Conservation (phyloP, 2,888 invertebrate genomes). For the Meliscaeva auricollis region DNA sequence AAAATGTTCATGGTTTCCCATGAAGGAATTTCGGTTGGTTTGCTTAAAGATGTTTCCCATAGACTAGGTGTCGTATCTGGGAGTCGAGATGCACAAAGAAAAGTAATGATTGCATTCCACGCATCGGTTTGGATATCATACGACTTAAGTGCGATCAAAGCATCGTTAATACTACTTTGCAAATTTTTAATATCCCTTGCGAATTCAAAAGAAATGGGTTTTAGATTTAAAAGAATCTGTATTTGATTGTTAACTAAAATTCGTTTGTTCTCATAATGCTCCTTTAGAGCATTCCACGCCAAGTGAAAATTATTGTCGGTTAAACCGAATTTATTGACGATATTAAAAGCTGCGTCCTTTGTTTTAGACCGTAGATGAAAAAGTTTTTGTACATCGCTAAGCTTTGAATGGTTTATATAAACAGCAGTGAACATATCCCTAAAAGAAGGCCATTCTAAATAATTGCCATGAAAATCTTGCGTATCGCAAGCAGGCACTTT, state of each 20-base stretch:
- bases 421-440: slow-evolving; percentile 59
- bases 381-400: slow-evolving; percentile 25
- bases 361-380: slow-evolving; percentile 28
- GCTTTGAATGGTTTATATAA: slow-evolving; percentile 30
- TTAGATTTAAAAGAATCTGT: slow-evolving; percentile 32
- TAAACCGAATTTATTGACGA: slow-evolving; percentile 23
- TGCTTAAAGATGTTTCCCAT: slow-evolving; percentile 47
- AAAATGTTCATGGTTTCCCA: background rate
- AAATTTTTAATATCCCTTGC: slow-evolving; percentile 33
- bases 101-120: slow-evolving; percentile 44
- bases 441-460: slow-evolving; percentile 43
- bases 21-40: slow-evolving; percentile 11
- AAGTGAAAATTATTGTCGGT: slow-evolving; percentile 9
- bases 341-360: slow-evolving; percentile 24
- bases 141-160: no score
- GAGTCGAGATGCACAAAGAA: slow-evolving; percentile 45
- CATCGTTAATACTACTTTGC: no score
- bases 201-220: slow-evolving; percentile 27
- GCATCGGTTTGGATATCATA: slow-evolving; percentile 22
- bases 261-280: background rate
- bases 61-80: slow-evolving; percentile 38
- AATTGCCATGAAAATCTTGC: slow-evolving; percentile 36
- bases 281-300: background rate
- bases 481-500: slow-evolving; percentile 47
- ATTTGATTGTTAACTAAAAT: background rate